Conservation (phyloP, 1,140 invertebrate genomes). For the Venturia canescens region DNA sequence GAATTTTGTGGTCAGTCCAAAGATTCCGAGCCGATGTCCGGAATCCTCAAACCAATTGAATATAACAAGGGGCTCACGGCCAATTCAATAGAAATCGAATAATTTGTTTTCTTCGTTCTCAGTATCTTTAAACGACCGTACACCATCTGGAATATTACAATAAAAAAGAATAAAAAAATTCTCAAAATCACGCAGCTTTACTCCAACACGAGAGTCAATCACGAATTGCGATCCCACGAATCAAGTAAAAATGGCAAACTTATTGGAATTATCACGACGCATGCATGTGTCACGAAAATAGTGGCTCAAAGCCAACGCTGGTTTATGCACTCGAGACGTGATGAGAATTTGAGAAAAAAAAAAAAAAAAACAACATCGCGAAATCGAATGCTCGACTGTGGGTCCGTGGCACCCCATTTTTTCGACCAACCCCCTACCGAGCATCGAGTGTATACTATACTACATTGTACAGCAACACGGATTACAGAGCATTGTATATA, state of each 20-base stretch:
- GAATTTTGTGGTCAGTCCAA: constrained; percentile 32
- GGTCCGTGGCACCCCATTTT: background rate
- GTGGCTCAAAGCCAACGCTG: background rate
- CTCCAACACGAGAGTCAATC: background rate
- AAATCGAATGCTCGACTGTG: background rate
- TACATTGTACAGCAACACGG: constrained; percentile 20
- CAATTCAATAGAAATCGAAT: background rate
- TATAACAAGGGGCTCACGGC: constrained; percentile 12
- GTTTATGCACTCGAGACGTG: background rate
- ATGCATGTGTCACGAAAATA: background rate
- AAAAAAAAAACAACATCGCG: no score
- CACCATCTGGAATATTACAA: background rate
- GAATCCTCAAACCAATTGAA: constrained; percentile 37
- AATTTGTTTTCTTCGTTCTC: background rate
- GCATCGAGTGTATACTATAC: constrained; percentile 16
- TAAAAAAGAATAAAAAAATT: background rate
- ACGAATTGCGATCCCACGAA: background rate
- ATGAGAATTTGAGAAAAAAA: background rate
- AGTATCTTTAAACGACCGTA: background rate
- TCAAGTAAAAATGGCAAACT: background rate
- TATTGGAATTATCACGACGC: background rate
- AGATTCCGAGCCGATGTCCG: background rate
- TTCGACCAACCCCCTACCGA: constrained; percentile 18
- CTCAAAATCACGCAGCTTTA: background rate
- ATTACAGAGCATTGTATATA: constrained; percentile 26